phyloP scores from a whole-genome alignment of 2,797 vertebrate genomes.

The Avahi laniger region DNA sequence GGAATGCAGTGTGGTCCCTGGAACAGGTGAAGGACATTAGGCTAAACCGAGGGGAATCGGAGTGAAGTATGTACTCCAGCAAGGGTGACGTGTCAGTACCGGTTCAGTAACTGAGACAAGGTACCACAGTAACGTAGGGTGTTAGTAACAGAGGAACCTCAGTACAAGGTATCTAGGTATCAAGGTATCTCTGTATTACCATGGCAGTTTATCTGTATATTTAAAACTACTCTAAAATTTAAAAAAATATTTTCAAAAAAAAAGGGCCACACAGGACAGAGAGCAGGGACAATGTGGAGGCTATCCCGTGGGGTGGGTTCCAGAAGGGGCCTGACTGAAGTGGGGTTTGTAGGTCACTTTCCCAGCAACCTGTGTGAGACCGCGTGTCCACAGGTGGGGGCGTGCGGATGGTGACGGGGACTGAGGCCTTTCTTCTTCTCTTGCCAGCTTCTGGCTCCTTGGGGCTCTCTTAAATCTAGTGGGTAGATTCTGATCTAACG shows the following conservation, averaged over 20 bases:
- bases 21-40: background rate
- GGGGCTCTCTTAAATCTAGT: too few relatives aligned
- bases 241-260: background rate
- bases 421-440: background rate
- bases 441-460: too few relatives aligned
- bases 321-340: background rate
- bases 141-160: background rate
- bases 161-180: background rate
- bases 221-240: background rate
- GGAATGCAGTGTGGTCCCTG: background rate
- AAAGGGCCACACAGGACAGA: background rate
- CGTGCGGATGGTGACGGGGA: too few relatives aligned
- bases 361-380: background rate
- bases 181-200: background rate
- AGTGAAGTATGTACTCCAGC: background rate
- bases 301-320: background rate
- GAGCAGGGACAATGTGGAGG: background rate
- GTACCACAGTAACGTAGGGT: background rate
- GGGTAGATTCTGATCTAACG: background rate
- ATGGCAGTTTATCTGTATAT: background rate
- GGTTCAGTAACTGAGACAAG: background rate
- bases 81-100: background rate
- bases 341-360: background rate
- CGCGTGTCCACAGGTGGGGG: background rate
- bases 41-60: background rate